Base-by-base conservation (phyloP, 2,113 vertebrate genomes). In the Microcebus griseorufus region DNA sequence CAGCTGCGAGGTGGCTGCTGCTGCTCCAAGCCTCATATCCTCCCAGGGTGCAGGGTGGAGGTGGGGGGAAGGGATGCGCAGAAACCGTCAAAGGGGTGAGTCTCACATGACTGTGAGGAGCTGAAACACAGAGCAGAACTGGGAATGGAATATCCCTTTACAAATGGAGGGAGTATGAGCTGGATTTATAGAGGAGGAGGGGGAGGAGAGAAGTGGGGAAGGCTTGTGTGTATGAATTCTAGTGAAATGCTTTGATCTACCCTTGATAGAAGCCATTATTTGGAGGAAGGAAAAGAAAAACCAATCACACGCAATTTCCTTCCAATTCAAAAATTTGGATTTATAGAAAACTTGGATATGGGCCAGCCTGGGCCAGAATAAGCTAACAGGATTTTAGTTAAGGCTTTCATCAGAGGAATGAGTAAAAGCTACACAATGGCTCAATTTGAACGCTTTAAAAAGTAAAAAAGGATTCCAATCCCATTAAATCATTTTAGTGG, bases 291-390 rank as follows among this genome's bases (percentile, higher is more conserved):
- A 88, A 93, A 85, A 91, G 62, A 51, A 70, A 94, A 87, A 64
- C 20, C 51, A 95, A 72, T 88, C 64, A 70, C 37, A 29, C 8
- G 34, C 62, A 87, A 95, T 96, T 92, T 95, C 64, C 58, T 96
- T 87, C 69, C 90, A 83, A 87, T 92, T 96, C 87, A 75, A 93
- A 95, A 75, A 48, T 82, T 32, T 86, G 48, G 84, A 70, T 70
- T 80, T 64, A 45, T 55, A 86, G 45, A 81, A 82, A 94, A 70
- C 60, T 75, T 82, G 92, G 72, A n/a, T 37, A 23, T 4, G 8
- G 73, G 82, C 76, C 81, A 93, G 58, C 1, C 48, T 76, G 42
- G 48, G 34, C 73, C 80, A 76, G 72, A 69, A 82, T 45, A 51
- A 93, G 23, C 62, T 13, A 55, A n/a, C 82, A 60, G 79, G 42